Base-by-base conservation (phyloP, 2,797 vertebrate species). In the Monodelphis domestica region DNA sequence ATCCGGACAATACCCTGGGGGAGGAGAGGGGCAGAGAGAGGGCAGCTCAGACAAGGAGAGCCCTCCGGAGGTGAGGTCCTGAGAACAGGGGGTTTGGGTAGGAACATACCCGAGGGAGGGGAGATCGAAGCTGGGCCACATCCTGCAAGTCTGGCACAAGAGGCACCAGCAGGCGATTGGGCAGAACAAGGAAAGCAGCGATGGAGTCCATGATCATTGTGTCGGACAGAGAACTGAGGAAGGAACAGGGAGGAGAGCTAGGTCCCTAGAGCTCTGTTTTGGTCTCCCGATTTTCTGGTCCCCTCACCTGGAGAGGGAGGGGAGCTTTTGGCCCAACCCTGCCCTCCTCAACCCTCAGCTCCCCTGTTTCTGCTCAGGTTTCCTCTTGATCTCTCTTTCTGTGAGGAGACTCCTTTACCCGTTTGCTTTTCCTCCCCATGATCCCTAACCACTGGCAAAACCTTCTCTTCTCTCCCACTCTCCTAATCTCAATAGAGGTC, bases 171-270 rank as follows among this genome's bases (percentile, higher is more conserved):
- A 99, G 98, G 78, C 99, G 99, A 97, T 99, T 99, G 98, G 99
- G 99, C 63, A 99, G 98, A 93, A 99, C 99, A 94, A 99, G 98
- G 98, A 99, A 98, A 95, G 99, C 99, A 96, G 99, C 98, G 95
- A 99, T 99, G 95, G 99, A 98, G 97, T 99, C 99, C 99, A 99
- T 99, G 98, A 99, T 99, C 99, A 99, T 98, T 91, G 99, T 99
- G 98, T 99, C 99, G 92, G 99, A 99, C 89, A 99, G 98, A 87
- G 98, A 98, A 98, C 99, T 99, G 98, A 92, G 98, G 96, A 97
- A 97, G 53, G 24, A 5, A 14, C 12, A 2, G 2, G 33, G 63
- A 54, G 87, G 53, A 51, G 14, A 89, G 33, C 45, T 12, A 87
- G 70, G 9, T 1, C 45, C 2, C n/a, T n/a, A n/a, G n/a, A 11